Evolutionary conservation across 2,113 vertebrate genomes (phyloP).

Genomic region (Oreochromis spilurus): DNA sequence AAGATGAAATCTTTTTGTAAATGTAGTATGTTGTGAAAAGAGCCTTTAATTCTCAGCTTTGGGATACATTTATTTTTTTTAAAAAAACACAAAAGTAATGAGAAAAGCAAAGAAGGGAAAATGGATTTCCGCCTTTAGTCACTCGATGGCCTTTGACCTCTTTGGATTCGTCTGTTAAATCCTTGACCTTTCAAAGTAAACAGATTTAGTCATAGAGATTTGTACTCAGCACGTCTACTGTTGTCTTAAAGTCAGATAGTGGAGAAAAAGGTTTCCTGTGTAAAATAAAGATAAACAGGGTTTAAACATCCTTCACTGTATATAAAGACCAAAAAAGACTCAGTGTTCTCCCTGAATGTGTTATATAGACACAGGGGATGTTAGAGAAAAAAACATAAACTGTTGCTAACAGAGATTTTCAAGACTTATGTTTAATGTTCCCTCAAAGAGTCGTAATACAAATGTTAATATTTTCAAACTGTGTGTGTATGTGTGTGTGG

Average conservation of each 20-base stretch:
- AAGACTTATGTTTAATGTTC: neutral
- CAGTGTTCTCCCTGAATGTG: neutral
- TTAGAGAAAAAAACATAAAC: neutral
- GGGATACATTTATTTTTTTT: neutral
- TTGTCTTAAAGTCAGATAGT: neutral
- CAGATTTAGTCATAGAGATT: neutral
- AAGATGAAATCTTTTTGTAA: neutral
- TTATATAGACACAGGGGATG: neutral
- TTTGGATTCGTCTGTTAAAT: neutral
- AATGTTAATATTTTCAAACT: neutral
- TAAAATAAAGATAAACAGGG: neutral
- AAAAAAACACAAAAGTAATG: neutral
- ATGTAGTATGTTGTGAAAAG: neutral
- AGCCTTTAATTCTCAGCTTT: neutral
- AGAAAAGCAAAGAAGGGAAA: neutral
- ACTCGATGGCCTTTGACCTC: neutral
- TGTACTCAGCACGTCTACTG: neutral
- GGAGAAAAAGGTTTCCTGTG: neutral
- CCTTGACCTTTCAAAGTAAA: neutral
- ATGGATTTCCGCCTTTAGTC: neutral
- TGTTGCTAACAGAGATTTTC: neutral
- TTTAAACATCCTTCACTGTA: neutral
- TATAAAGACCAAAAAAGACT: neutral
- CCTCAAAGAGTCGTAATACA: neutral
- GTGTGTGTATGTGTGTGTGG: neutral